A percentile compares a stretch with the other conserved stretches of the same genome.
Conservation (phyloP, 1,140 invertebrate genomes). For the Pseudomyrmex gracilis region DNA sequence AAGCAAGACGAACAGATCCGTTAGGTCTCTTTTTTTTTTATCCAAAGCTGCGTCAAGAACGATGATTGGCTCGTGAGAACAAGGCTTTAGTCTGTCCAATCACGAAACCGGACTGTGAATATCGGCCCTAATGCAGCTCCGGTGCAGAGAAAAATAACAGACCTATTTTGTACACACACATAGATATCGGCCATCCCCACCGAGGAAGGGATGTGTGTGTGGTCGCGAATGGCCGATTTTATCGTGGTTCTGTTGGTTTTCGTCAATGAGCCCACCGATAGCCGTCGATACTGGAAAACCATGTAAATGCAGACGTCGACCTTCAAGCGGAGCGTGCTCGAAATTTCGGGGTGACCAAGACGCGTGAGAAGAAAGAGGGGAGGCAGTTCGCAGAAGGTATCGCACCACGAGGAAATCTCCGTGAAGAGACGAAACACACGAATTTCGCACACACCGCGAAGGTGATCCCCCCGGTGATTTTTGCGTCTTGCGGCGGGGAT, state of each 20-base stretch:
- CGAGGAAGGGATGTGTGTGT: constrained; percentile 58
- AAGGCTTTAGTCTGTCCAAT: too few species aligned
- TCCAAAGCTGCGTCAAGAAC: too few species aligned
- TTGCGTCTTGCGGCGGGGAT: too few species aligned
- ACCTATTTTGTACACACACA: too few species aligned
- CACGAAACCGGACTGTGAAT: too few species aligned
- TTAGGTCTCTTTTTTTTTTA: too few species aligned
- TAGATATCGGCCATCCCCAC: background rate
- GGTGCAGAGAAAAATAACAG: too few species aligned
- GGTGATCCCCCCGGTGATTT: background rate
- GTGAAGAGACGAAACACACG: background rate
- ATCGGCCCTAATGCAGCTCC: too few species aligned
- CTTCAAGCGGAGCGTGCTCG: background rate
- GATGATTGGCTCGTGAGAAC: too few species aligned
- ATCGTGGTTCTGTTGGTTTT: constrained; percentile 48
- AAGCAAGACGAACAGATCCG: too few species aligned
- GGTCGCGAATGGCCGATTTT: constrained; percentile 67
- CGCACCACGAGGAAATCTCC: too few species aligned
- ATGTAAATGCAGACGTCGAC: constrained; percentile 54
- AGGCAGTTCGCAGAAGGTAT: constrained; percentile 22
- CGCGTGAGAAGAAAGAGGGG: constrained; percentile 28
- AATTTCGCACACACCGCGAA: background rate
- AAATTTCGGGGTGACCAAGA: constrained; percentile 35
- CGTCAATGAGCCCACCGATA: constrained; percentile 46
- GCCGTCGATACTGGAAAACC: constrained; percentile 24